Conservation (phyloP, 2,113 vertebrate genomes). For the Acinonyx jubatus region DNA sequence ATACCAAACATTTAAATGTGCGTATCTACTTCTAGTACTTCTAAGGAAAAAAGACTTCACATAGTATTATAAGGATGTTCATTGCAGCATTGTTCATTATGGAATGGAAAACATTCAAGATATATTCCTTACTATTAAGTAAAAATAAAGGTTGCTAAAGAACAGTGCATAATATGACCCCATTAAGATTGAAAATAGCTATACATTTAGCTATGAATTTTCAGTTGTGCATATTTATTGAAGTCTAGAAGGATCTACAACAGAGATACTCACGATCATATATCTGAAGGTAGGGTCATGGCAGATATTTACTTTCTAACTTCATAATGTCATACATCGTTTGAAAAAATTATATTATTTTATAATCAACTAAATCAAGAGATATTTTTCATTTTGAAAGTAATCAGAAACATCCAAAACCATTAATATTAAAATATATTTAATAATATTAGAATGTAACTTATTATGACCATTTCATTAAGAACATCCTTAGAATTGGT, state of each 20-base stretch:
- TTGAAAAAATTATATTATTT: constrained; percentile 17
- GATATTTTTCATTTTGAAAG: constrained; percentile 19
- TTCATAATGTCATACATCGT: background rate
- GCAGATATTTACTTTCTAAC: constrained; percentile 8
- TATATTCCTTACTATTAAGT: constrained; percentile 15
- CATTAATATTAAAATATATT: constrained; percentile 34
- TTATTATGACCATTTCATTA: background rate
- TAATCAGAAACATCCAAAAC: background rate
- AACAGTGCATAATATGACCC: background rate
- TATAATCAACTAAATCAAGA: constrained; percentile 3
- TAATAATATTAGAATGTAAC: constrained; percentile 30
- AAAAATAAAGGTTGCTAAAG: constrained; percentile 31
- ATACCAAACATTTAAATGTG: constrained; percentile 6
- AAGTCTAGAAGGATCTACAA: background rate
- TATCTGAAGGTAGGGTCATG: background rate
- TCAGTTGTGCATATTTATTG: constrained; percentile 6
- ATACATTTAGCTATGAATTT: constrained; percentile 24
- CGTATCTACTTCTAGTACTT: background rate
- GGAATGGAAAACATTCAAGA: constrained; percentile 27
- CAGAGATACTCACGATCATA: background rate
- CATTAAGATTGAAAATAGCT: background rate
- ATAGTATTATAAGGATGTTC: background rate
- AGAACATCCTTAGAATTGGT: constrained; percentile 9
- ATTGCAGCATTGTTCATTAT: background rate
- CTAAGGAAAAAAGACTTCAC: constrained; percentile 14